Base-by-base conservation (phyloP, 2,797 vertebrate genomes). In the Acipenser transmontanus region DNA sequence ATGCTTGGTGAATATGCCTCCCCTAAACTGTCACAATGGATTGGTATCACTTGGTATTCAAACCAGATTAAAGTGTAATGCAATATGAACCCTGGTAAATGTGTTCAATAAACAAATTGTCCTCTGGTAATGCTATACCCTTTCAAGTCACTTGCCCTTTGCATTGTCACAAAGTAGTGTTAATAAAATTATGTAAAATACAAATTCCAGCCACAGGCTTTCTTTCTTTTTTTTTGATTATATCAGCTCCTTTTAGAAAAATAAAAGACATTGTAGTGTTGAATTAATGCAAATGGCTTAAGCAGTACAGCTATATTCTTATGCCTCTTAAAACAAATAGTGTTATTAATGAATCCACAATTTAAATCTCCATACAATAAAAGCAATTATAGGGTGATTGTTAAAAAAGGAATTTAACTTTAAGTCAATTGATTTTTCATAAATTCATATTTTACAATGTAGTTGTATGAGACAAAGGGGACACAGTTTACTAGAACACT, bases 391-490 rank as follows among this genome's bases (percentile, higher is more conserved):
- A 70, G 66, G 34, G 59, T 49, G 48, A 52, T 70, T 67, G 69
- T 70, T 60, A 50, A 70, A 70, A 65, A 59, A 61, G 61, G 9
- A 51, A 57, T 70, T 70, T 70, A 47, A 59, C 49, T 64, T 8
- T 80, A 76, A 71, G 34, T 34, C 34, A 3, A 34, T 3, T 34
- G 34, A 34, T 34, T 34, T 17, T 34, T 80, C 77, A 71, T 69
- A 78, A 71, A 66, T 68, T 68, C 70, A 65, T 74, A 71, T 73
- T 80, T 76, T 74, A 72, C 76, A 59, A 50, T 72, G 74, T 73
- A 74, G 81, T 77, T 71, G 72, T 10, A 73, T 68, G 34, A 34
- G 49, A 54, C 61, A 64, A 61, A 70, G 63, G 59, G 48, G 66
- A 57, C 13, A 60, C 51, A 59, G 34, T 59, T 67, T 64, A 51